Percentiles rank a stretch among this genome's conserved stretches.
Conservation (phyloP, 2,888 invertebrate species). For the Erebia palarica region DNA sequence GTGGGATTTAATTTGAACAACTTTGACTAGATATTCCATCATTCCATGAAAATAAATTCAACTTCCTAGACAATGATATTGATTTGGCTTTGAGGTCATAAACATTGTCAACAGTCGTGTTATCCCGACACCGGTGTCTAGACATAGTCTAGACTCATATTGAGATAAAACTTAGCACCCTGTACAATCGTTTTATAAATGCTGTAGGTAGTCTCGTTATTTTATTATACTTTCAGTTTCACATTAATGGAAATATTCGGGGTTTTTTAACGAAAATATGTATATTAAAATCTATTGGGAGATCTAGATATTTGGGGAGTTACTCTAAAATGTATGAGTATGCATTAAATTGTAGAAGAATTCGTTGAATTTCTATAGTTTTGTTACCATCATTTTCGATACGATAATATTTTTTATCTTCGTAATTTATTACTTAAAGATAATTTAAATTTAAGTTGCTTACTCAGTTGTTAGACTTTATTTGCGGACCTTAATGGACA, state of each 20-base stretch:
- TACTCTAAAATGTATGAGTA: too few relatives aligned
- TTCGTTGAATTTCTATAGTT: too few relatives aligned
- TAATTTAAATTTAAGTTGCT: neutral
- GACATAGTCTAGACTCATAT: slow-evolving; percentile 71
- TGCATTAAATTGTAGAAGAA: too few relatives aligned
- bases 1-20: neutral
- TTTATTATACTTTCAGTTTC: neutral
- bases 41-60: slow-evolving; percentile 16
- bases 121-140: slow-evolving; percentile 57
- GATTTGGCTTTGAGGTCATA: slow-evolving; percentile 46
- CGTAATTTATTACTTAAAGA: too few relatives aligned
- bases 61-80: slow-evolving; percentile 39
- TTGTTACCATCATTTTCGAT: too few relatives aligned
- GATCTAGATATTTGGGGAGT: too few relatives aligned
- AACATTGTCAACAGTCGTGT: slow-evolving; percentile 43
- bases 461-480: neutral
- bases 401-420: too few relatives aligned
- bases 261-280: too few relatives aligned
- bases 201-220: slow-evolving; percentile 5
- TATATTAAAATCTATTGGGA: too few relatives aligned
- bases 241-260: neutral
- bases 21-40: slow-evolving; percentile 14
- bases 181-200: slow-evolving; percentile 11
- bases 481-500: too few relatives aligned
- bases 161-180: slow-evolving; percentile 44